A percentile compares a stretch with the other conserved stretches of the same genome.
phyloP scores from a whole-genome alignment of 1,140 invertebrate genomes.

The Papilio machaon region DNA sequence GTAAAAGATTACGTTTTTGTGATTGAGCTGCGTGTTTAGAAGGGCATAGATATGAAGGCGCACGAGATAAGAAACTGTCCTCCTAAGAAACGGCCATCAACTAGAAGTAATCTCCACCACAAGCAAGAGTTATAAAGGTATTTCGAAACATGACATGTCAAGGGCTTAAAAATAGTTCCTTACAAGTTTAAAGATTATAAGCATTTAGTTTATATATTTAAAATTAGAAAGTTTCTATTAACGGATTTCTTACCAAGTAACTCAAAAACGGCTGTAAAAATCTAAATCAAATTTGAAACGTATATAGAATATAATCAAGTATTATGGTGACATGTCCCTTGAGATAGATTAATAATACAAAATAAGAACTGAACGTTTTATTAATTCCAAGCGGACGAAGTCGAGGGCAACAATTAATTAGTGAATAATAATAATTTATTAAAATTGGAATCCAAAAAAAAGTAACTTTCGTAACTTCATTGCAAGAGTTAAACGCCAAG shows the following conservation, averaged over 20 bases:
- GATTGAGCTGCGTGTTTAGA: neutral
- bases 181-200: neutral
- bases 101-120: neutral
- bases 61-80: conserved; percentile 9
- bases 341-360: no score
- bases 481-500: neutral
- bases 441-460: neutral
- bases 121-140: neutral
- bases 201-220: no score
- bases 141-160: neutral
- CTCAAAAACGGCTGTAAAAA: no score
- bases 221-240: no score
- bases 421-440: no score
- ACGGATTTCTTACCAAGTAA: no score
- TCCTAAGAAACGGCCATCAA: neutral
- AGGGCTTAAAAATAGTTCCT: neutral
- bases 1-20: neutral
- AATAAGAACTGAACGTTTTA: no score
- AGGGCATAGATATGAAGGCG: neutral
- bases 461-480: neutral
- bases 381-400: no score
- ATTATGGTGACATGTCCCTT: no score
- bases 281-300: no score
- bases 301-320: no score
- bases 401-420: no score